phyloP scores from a whole-genome alignment of 2,888 invertebrate genomes.

The Platycheirus rosarum region DNA sequence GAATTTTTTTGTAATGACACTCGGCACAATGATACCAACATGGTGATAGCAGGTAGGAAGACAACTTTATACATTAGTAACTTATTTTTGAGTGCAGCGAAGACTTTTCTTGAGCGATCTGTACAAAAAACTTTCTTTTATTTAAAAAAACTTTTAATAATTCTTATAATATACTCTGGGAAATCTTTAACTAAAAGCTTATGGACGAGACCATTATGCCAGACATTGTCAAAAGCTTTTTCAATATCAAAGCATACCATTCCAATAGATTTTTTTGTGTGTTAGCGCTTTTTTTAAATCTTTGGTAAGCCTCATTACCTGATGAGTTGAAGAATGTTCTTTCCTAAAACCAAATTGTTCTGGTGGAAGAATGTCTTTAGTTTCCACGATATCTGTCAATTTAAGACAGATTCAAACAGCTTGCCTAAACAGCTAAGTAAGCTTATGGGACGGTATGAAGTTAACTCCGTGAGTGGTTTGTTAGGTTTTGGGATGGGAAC shows the following conservation, averaged over 20 bases:
- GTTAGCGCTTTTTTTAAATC: not conserved
- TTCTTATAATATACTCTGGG: not conserved
- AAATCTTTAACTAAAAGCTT: not conserved
- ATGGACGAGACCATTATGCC: not conserved
- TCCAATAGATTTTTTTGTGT: not conserved
- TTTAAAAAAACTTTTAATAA: not conserved
- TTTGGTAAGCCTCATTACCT: not conserved
- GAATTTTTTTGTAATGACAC: slow-evolving; percentile 3
- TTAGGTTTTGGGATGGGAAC: too few relatives aligned
- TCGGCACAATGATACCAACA: not conserved
- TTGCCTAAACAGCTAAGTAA: too few relatives aligned
- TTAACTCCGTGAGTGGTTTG: too few relatives aligned
- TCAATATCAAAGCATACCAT: not conserved
- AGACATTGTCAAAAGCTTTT: not conserved
- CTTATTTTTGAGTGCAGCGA: not conserved
- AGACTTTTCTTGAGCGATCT: not conserved
- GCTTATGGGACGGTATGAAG: too few relatives aligned
- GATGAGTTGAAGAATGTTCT: too few relatives aligned
- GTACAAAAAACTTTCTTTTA: not conserved
- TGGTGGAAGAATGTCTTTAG: too few relatives aligned
- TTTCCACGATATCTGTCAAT: too few relatives aligned
- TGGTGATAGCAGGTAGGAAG: too few relatives aligned
- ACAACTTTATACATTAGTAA: too few relatives aligned
- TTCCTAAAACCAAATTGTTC: too few relatives aligned
- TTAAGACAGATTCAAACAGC: too few relatives aligned